These are phyloP conservation scores for Sepioteuthis lessoniana DNA, from an alignment of 2,888 invertebrate species.

Conservation along the genomic window DNA sequence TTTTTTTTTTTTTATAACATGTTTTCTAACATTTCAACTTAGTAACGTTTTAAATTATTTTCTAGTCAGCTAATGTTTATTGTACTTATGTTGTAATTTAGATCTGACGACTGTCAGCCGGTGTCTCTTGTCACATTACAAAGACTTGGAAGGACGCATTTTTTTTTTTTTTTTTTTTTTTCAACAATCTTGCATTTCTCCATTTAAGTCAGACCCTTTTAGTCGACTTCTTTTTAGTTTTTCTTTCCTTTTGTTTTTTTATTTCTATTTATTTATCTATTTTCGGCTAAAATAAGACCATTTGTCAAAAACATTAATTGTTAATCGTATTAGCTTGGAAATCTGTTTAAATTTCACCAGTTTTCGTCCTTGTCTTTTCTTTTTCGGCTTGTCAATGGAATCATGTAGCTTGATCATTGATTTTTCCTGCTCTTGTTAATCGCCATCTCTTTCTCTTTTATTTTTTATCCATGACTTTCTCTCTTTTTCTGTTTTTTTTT, in stretches of 20 bases:
- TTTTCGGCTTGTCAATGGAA: not conserved
- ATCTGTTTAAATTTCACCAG: not conserved
- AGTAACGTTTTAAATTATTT: not conserved
- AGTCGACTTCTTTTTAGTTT: not conserved
- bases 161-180: not conserved
- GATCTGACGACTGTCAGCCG: not conserved
- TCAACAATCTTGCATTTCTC: not conserved
- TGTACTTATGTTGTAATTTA: not conserved
- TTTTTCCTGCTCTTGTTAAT: not conserved
- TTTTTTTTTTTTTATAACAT: not conserved
- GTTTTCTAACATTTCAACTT: not conserved
- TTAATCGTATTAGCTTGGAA: not conserved
- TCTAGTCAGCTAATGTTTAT: too few relatives aligned
- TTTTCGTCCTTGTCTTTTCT: not conserved
- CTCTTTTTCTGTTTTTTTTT: too few relatives aligned
- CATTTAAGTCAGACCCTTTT: not conserved
- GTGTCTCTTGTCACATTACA: not conserved
- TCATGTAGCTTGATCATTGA: not conserved
- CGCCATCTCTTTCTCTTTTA: conserved; percentile 24
- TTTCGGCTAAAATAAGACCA: not conserved
- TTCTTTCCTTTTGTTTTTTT: not conserved
- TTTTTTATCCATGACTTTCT: not conserved
- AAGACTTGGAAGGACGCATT: not conserved
- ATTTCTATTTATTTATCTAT: too few relatives aligned
- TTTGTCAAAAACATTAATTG: not conserved